Evolutionary conservation across 2,888 invertebrate genomes (phyloP), one percentile per base, ranked within the genome.

Genomic region (Ellobium chinense): DNA sequence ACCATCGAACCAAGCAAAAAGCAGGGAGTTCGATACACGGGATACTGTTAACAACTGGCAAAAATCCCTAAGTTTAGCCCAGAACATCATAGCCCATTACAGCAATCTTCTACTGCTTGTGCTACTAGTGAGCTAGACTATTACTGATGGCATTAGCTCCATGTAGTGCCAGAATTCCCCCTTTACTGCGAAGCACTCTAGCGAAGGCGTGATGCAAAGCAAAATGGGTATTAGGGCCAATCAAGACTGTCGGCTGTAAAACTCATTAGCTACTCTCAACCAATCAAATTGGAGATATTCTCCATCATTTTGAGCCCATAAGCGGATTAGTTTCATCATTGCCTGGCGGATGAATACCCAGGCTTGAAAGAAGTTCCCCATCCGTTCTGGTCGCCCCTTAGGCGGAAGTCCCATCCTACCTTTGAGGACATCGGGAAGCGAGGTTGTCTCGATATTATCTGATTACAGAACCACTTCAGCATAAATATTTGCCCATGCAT

Each of bases 301-400:
- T 69, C 27, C 62, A 74, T 74, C 62, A 39, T 65, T 34, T 65
- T 65, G 31, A 62, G 75, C 31, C 75, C 54, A 46, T 65, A 75
- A 65, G 75, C 75, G 63, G 75, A 75, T 75, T 75, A 75, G 46
- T 66, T 65, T 75, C 75, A 66, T 75, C 75, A 75, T 75, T 65
- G 58, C 58, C 34, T 60, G 27, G 60, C 72, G 58, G 60, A 60
- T 60, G 72, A 72, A 72, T 58, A 72, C 36, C 36, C 58, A 4
- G n/a, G 58, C 29, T 36, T 69, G 46, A 54, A 69, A 69, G 31
- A 69, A 69, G 46, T 54, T 39, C 58, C 58, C 69, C 7, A 21
- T 69, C 29, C 14, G 46, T 46, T 12, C 54, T n/a, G 46, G 69
- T 21, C n/a, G 31, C 31, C 54, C 69, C 54, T 27, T n/a, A 69